phyloP scores from a whole-genome alignment of 2,113 vertebrate species.

The Beaufortia kweichowensis region DNA sequence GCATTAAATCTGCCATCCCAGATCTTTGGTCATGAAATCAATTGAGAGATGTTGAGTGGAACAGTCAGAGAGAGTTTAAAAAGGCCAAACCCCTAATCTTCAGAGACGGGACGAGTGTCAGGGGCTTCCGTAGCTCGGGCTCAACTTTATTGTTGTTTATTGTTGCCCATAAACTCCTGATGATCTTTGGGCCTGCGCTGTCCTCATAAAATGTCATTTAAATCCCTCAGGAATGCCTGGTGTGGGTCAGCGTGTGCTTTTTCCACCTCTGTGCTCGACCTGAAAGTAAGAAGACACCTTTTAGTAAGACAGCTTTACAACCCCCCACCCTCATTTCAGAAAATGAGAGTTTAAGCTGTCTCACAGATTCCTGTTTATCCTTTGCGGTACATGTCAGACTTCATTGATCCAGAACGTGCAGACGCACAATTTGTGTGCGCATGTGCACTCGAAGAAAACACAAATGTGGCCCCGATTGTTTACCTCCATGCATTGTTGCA shows the following conservation, averaged over 20 bases:
- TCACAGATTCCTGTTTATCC: constrained; percentile 64
- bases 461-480: constrained; percentile 53
- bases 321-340: constrained; percentile 51
- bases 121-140: constrained; percentile 60
- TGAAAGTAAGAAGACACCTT: constrained; percentile 67
- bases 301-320: constrained; percentile 64
- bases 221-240: constrained; percentile 67
- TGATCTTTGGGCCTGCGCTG: constrained; percentile 62
- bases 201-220: constrained; percentile 63
- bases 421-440: constrained; percentile 24
- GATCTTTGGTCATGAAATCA: constrained; percentile 34
- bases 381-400: constrained; percentile 60
- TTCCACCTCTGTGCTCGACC: constrained; percentile 28
- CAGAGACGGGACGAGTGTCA: constrained; percentile 51
- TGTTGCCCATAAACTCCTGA: constrained; percentile 64
- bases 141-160: constrained; percentile 63
- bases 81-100: constrained; percentile 56
- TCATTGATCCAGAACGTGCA: constrained; percentile 71
- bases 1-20: constrained; percentile 12
- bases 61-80: constrained; percentile 20
- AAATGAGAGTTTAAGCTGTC: constrained; percentile 65
- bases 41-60: constrained; percentile 26
- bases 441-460: background rate
- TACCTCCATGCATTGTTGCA: constrained; percentile 60
- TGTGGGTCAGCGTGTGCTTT: constrained; percentile 19